Percentiles rank a stretch among this genome's conserved stretches.
Conservation (phyloP, 2,888 invertebrate genomes). For the Portevinia maculata region DNA sequence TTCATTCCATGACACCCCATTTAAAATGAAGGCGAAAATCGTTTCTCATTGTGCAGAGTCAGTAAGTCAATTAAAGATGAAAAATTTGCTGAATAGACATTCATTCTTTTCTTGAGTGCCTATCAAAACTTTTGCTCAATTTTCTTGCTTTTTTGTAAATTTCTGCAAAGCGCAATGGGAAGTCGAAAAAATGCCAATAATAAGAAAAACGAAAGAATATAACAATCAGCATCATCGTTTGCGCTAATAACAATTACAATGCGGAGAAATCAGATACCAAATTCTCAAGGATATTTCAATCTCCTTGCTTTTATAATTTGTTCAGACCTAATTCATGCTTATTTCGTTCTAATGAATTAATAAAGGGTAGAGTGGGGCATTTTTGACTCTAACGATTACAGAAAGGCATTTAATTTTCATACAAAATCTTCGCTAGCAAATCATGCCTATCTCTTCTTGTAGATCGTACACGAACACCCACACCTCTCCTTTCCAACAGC, state of each 20-base stretch:
- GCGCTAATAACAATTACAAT: slow-evolving; percentile 51
- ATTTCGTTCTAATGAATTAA: slow-evolving; percentile 48
- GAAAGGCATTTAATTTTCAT: too few species aligned
- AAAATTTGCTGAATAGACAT: slow-evolving; percentile 51
- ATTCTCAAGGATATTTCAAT: slow-evolving; percentile 40
- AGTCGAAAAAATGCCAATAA: slow-evolving; percentile 5
- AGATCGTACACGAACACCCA: too few species aligned
- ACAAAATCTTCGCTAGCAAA: too few species aligned
- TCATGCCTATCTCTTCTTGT: too few species aligned
- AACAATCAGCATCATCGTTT: slow-evolving; percentile 28
- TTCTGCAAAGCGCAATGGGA: slow-evolving; percentile 6
- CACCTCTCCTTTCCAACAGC: too few species aligned
- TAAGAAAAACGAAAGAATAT: too few species aligned
- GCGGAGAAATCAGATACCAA: slow-evolving; percentile 24
- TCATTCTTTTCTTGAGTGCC: slow-evolving; percentile 15
- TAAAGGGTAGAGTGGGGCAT: too few species aligned
- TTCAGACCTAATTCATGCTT: background rate
- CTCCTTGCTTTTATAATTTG: slow-evolving; percentile 9
- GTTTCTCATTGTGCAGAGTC: slow-evolving; percentile 6
- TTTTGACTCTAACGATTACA: too few species aligned
- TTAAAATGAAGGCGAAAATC: slow-evolving; percentile 17
- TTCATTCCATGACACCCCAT: slow-evolving; percentile 10
- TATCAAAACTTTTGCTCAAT: slow-evolving; percentile 29
- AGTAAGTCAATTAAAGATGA: slow-evolving; percentile 61
- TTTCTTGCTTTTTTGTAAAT: background rate